Base-by-base conservation (phyloP, 2,888 invertebrate species). In the Lordiphosa fenestrarum region DNA sequence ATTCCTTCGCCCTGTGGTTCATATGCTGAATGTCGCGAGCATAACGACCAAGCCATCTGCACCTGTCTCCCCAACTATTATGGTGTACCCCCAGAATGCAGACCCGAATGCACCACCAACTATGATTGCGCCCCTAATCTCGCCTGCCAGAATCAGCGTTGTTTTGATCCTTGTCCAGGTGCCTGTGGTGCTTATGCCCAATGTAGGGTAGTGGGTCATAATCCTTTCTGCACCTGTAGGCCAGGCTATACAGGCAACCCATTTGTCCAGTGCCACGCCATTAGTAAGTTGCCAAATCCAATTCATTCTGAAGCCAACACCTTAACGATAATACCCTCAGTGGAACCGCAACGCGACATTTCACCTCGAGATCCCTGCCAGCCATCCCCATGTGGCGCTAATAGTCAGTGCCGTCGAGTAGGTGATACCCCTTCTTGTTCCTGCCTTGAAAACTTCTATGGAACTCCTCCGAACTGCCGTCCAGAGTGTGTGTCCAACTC, bases 71-170 rank as follows among this genome's bases (percentile, higher is more conserved):
- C 92, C 58, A 93, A 92, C 39, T 95, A 92, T 87, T 91, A 92
- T 48, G 95, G 95, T 54, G 93, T 92, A 72, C 95, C 95, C 50
- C 95, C 95, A 23, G 92, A 93, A 47, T 95, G 95, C 76, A 91
- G 94, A 73, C 94, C 94, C 6, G 95, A 95, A 88, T 96, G 96
- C 87, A 92, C 93, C 5, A 92, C 92, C n/a, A 95, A 94, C 85
- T 91, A 93, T 3, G 95, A 96, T 86, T 96, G 96, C 89, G 90
- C 92, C 6, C 90, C 93, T 35, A 93, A 93, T 70, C 92, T 93
- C 84, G 94, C 95, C 12, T 96, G 96, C 84, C 93, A 93, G 75
- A 95, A 94, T 87, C 94, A 94, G 78, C 94, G 94, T 90, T 96
- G 96, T 87, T 90, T 93, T 46, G 92, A 96, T 89, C 95, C 95